These are phyloP conservation scores for Pseudorhiza aurosa DNA, from an alignment of 30 jellyfish, hydroid and myxozoan genomes.

Conservation along the genomic window DNA sequence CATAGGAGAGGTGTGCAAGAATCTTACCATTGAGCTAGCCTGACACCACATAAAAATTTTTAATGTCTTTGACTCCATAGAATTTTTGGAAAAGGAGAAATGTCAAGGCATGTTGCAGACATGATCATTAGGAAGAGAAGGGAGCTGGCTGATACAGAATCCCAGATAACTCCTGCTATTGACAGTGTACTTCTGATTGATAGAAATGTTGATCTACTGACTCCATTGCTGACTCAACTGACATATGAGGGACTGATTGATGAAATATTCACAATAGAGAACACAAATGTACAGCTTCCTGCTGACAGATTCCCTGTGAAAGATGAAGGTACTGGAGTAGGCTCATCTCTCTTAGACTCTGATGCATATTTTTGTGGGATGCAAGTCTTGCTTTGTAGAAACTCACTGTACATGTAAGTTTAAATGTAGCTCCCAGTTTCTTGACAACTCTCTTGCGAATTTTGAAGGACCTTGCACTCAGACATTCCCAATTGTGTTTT, in stretches of 20 bases:
- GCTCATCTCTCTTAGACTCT: too few species aligned
- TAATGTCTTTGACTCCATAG: too few species aligned
- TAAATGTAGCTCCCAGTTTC: too few species aligned
- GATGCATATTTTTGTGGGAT: too few species aligned
- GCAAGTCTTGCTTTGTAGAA: too few species aligned
- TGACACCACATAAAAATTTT: too few species aligned
- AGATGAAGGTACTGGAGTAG: constrained; percentile 67
- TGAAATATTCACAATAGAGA: constrained; percentile 82
- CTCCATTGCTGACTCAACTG: constrained; percentile 95
- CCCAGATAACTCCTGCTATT: constrained; percentile 89
- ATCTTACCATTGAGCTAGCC: too few species aligned
- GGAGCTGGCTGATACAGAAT: constrained; percentile 90
- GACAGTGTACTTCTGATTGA: constrained; percentile 88
- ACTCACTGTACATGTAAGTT: too few species aligned
- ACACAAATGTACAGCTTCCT: constrained; percentile 87
- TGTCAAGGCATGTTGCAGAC: constrained; percentile 89
- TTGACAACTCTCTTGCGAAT: too few species aligned
- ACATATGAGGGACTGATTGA: constrained; percentile 97
- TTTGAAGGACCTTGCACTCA: too few species aligned
- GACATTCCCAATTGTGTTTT: too few species aligned
- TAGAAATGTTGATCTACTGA: constrained; percentile 85
- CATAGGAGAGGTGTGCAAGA: too few species aligned
- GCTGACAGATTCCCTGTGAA: constrained; percentile 82
- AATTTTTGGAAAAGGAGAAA: constrained; percentile 78
- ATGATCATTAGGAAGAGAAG: constrained; percentile 89